Base-by-base conservation (phyloP, 2,113 vertebrate genomes). In the Elgaria multicarinata region DNA sequence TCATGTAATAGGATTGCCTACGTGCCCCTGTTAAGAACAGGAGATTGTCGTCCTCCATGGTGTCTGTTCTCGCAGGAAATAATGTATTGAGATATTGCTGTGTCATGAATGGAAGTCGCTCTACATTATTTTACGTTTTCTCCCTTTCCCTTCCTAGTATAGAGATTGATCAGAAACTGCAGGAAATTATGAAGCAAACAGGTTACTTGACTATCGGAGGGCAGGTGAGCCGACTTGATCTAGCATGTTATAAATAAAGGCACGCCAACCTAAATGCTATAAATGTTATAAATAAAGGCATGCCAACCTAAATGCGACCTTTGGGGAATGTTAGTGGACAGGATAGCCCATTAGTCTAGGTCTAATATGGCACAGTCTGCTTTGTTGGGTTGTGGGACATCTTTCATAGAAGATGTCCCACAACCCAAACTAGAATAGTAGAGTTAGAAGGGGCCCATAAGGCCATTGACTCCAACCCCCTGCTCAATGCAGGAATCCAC, bases 151-250 rank as follows among this genome's bases (percentile, higher is more conserved):
- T 69, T 93, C 50, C 2, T 93, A 99, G 98, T 97, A 98, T 98
- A 9, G 98, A 99, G 95, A 99, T 99, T 39, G 98, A 99, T 93
- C 98, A 99, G 97, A 99, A 99, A 94, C 95, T 99, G 83, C 98
- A 99, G 94, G 98, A 99, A 94, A 99, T 99, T 90, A 99, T 99
- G 98, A 99, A 98, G 93, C 98, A 99, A 96, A 99, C 98, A 0
- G 98, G 98, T 58, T 99, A 98, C 92, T 97, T 99, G 80, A 98
- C 98, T 93, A 98, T 99, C 0, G 98, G 98, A 4, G 98, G 98
- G 81, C 98, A 99, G 98, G 98, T 99, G 93, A 97, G 97, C 10
- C 67, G 2, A 0, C 16, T 53, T 84, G 53, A 44, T 83, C 4
- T 44, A 46, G 26, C 18, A 16, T 31, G 16, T 69, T 42, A 58